A percentile compares a stretch with the other conserved stretches of the same genome.
Evolutionary conservation across 2,113 vertebrate species (phyloP).

Genomic region (Ovibos moschatus): DNA sequence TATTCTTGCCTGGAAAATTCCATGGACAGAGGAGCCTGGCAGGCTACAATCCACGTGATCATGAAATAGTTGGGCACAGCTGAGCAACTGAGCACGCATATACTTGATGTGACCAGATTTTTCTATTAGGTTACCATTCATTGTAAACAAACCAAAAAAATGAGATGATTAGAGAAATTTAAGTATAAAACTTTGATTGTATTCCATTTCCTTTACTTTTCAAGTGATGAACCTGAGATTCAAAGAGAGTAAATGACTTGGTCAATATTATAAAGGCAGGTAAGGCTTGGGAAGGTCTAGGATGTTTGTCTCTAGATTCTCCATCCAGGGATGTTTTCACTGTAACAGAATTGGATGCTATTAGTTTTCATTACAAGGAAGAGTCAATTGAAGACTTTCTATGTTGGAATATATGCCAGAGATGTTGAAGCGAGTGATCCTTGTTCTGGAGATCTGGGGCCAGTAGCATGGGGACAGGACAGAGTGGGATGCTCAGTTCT

Average conservation of each 20-base stretch:
- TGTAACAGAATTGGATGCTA: not conserved
- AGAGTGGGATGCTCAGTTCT: not conserved
- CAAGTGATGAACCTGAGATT: not conserved
- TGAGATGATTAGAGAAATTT: not conserved
- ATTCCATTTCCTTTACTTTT: not conserved
- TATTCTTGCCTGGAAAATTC: not conserved
- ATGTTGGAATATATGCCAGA: not conserved
- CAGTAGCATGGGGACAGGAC: not conserved
- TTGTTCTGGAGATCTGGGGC: not conserved
- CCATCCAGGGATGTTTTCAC: not conserved
- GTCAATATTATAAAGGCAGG: not conserved
- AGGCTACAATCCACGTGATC: not conserved
- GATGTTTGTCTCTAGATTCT: not conserved
- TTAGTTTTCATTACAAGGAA: not conserved
- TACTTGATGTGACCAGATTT: not conserved
- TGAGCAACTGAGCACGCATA: not conserved
- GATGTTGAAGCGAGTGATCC: not conserved
- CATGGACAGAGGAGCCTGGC: not conserved
- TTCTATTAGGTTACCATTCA: not conserved
- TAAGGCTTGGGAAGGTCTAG: not conserved
- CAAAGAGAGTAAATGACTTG: not conserved
- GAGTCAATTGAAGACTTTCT: not conserved
- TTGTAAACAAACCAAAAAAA: not conserved
- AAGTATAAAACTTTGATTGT: not conserved
- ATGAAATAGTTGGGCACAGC: fast-evolving